Evolutionary conservation across 2,797 vertebrate species (phyloP).

Genomic region (Danio choprae): DNA sequence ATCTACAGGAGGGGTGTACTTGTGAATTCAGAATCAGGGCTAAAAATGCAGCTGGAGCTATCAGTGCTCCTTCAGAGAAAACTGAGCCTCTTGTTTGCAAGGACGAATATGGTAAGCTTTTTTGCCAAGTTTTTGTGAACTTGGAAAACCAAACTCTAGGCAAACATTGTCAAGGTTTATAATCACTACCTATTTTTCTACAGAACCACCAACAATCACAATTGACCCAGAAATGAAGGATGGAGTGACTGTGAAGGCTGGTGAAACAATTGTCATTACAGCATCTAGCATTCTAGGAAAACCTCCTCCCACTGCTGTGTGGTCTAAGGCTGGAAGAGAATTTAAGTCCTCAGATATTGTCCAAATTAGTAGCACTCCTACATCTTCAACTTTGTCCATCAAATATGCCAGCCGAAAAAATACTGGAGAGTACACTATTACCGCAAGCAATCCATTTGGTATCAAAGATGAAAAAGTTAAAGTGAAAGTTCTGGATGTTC

Average conservation of each 20-base stretch:
- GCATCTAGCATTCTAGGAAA: slow-evolving; percentile 95
- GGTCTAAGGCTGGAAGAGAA: slow-evolving; percentile 96
- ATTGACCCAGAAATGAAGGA: slow-evolving; percentile 95
- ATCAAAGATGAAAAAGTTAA: slow-evolving; percentile 93
- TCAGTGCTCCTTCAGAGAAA: slow-evolving; percentile 92
- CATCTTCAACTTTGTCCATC: slow-evolving; percentile 88
- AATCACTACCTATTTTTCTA: slow-evolving; percentile 55
- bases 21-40: slow-evolving; percentile 96
- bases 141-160: neutral
- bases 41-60: slow-evolving; percentile 93
- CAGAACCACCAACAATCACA: slow-evolving; percentile 95
- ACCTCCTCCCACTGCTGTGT: slow-evolving; percentile 91
- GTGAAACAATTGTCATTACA: slow-evolving; percentile 90
- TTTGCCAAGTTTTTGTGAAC: slow-evolving; percentile 6
- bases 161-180: slow-evolving; percentile 3
- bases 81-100: slow-evolving; percentile 92
- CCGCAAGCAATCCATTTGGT: slow-evolving; percentile 96
- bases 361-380: slow-evolving; percentile 88
- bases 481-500: slow-evolving; percentile 95
- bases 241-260: slow-evolving; percentile 91
- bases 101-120: slow-evolving; percentile 92
- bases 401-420: slow-evolving; percentile 97
- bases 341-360: slow-evolving; percentile 92
- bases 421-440: slow-evolving; percentile 96
- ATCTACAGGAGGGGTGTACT: slow-evolving; percentile 90